These are phyloP conservation scores for Heterotis niloticus DNA, from an alignment of 2,113 vertebrate species.

Conservation along the genomic window DNA sequence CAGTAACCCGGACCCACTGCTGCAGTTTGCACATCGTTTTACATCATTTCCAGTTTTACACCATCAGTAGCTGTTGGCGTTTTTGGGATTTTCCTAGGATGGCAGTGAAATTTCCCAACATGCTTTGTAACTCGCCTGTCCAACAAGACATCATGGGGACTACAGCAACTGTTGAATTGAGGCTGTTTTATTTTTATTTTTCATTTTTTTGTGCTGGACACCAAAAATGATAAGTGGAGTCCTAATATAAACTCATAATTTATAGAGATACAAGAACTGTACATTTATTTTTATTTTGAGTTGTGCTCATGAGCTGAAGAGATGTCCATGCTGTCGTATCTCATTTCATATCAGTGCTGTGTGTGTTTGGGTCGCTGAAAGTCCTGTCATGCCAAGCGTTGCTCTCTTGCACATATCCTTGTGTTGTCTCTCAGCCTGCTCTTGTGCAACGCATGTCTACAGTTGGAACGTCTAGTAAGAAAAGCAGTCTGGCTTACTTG, in stretches of 20 bases:
- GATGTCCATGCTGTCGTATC: background rate
- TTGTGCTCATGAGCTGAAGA: background rate
- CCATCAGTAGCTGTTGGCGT: constrained; percentile 40
- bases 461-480: background rate
- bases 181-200: constrained; percentile 19
- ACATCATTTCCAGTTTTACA: constrained; percentile 29
- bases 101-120: constrained; percentile 28
- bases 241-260: constrained; percentile 28
- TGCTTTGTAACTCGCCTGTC: constrained; percentile 21
- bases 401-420: background rate
- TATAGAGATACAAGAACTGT: constrained; percentile 12
- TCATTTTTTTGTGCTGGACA: constrained; percentile 41
- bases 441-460: background rate
- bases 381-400: background rate
- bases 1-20: constrained; percentile 60
- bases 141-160: constrained; percentile 19
- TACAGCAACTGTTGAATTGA: constrained; percentile 30
- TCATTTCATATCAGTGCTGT: constrained; percentile 3
- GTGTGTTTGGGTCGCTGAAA: background rate
- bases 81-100: constrained; percentile 46
- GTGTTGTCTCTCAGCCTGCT: background rate
- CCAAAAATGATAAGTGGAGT: constrained; percentile 33
- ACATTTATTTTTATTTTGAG: background rate
- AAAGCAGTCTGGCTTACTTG: background rate
- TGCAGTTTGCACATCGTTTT: constrained; percentile 42